Base-by-base conservation (phyloP, 1,140 invertebrate genomes). In the Cylas formicarius region DNA sequence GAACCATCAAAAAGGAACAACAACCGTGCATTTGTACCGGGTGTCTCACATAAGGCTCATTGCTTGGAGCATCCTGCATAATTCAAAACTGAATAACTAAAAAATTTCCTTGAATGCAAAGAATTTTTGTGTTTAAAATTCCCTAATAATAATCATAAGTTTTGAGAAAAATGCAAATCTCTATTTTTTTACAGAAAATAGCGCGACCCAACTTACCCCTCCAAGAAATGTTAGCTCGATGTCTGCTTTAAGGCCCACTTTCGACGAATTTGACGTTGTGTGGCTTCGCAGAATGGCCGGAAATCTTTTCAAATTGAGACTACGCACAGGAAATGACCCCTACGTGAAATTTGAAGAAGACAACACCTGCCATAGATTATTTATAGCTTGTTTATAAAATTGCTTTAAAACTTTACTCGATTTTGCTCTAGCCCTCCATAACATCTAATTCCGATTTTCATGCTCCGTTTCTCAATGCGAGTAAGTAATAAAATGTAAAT, bases 211-310 rank as follows among this genome's bases (percentile, higher is more conserved):
- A 36, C 34, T 36, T 6, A 36, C 34, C 6, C 22, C 35, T 26
- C 41, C 48, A 20, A 29, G 38, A 19, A 47, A 38, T 31, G 31
- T 46, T 13, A 36, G 32, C 8, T 27, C 38, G 13, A 21, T 44
- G n/a, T 33, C 31, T 2, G 37, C 52, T 17, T 18, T 41, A 23
- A 29, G 45, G 18, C 56, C 60, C 19, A 33, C 51, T 37, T 31
- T 57, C 6, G 60, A 63, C 44, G 23, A 36, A 11, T 63, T 62
- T 32, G 28, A 58, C 22, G 41, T 60, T 10, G 55, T 63, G 17
- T 60, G 58, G 58, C 45, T 57, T 8, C 37, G 44, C 16, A 43
- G 48, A 28, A 51, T 31, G 17, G 33, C 33, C 1, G 46, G 33
- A n/a, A 43, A 42, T 20, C 48, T 47, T 27, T 26, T 62, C 20